These are phyloP conservation scores for Laupala kohalensis DNA, from an alignment of 1,140 invertebrate genomes.

Conservation along the genomic window DNA sequence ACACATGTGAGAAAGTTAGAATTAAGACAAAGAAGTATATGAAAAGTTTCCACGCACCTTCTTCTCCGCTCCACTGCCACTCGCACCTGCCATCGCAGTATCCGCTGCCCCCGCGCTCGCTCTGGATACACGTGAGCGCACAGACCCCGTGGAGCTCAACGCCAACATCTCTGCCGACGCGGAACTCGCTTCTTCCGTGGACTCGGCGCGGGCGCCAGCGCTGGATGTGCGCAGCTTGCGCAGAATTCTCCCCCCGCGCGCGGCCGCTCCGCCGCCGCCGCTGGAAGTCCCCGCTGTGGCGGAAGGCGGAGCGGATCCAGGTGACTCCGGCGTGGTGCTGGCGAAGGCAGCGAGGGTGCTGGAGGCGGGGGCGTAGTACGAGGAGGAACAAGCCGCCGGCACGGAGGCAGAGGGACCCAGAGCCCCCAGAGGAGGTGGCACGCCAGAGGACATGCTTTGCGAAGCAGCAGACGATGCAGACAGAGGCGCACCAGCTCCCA, in stretches of 20 bases:
- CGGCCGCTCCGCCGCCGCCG: slow-evolving; percentile 11
- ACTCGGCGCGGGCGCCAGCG: slow-evolving; percentile 10
- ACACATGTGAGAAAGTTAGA: too few species aligned
- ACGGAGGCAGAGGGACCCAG: not conserved
- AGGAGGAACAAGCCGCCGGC: slow-evolving; percentile 9
- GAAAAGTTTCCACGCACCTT: too few species aligned
- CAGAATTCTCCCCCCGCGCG: slow-evolving; percentile 17
- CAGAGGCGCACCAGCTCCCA: slow-evolving; percentile 13
- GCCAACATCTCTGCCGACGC: slow-evolving; percentile 19
- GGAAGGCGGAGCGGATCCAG: not conserved
- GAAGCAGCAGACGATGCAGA: not conserved
- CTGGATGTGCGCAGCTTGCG: slow-evolving; percentile 17
- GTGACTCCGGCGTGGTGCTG: not conserved
- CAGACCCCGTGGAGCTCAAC: slow-evolving; percentile 21
- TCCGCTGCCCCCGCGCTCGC: slow-evolving; percentile 8
- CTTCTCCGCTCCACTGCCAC: too few species aligned
- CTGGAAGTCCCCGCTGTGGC: not conserved
- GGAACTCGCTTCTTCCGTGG: slow-evolving; percentile 19
- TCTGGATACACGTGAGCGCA: slow-evolving; percentile 11
- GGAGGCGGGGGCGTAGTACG: slow-evolving; percentile 12
- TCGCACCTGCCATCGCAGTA: too few species aligned
- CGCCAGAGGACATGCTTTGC: not conserved
- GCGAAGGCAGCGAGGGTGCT: not conserved
- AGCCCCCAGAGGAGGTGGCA: not conserved
- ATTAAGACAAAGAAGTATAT: too few species aligned